Evolutionary conservation across 37 sponge, comb jelly and placozoan genomes (phyloP).

Genomic region (Amphimedon queenslandica): DNA sequence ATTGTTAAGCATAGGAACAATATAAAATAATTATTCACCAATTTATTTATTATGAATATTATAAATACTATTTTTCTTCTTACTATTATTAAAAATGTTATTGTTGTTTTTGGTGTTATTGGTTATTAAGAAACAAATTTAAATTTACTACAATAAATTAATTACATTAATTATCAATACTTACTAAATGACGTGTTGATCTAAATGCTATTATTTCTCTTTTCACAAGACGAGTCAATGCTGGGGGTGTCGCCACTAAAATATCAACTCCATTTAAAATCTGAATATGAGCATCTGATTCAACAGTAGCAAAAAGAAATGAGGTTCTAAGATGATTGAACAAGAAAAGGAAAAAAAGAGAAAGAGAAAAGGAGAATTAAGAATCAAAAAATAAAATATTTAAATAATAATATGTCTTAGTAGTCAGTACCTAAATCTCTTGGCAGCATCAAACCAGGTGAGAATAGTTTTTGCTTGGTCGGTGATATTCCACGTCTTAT

Average conservation of each 20-base stretch:
- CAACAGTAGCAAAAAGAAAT: background rate
- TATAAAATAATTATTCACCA: no score
- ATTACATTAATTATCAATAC: no score
- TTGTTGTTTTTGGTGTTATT: no score
- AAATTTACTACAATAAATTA: no score
- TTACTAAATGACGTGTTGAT: no score
- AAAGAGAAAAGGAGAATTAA: no score
- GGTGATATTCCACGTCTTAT: slow-evolving; percentile 18
- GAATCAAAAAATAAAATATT: background rate
- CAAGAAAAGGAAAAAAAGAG: no score
- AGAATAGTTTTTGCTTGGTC: slow-evolving; percentile 21
- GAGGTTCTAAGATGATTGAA: background rate
- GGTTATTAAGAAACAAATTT: no score
- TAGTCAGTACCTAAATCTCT: slow-evolving; percentile 19
- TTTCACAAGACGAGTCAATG: slow-evolving; percentile 15
- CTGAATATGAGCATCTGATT: slow-evolving; percentile 23
- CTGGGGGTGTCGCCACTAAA: slow-evolving; percentile 48
- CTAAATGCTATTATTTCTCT: background rate
- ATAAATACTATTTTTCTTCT: no score
- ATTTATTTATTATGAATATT: no score
- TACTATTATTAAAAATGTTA: no score
- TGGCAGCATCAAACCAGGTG: slow-evolving; percentile 5
- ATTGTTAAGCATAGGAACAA: no score
- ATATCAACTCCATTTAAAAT: slow-evolving; percentile 55
- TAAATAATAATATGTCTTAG: background rate